Base-by-base conservation (phyloP, 2,113 vertebrate genomes). In the Panthera tigris region DNA sequence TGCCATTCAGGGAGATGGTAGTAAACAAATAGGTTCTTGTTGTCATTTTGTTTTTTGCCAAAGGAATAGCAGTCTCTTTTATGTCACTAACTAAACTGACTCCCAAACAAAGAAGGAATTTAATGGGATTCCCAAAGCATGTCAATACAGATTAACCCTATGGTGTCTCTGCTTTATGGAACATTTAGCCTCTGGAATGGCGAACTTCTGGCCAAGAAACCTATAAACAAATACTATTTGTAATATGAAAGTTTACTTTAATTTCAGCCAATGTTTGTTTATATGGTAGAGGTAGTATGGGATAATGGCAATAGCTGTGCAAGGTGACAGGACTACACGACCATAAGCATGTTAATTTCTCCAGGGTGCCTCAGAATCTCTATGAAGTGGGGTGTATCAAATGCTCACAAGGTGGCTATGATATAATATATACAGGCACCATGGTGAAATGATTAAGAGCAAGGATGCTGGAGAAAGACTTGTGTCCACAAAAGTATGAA, bases 11-110 rank as follows among this genome's bases (percentile, higher is more conserved):
- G 95, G 97, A 97, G 68, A 98, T 92, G 94, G 97, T 97, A 91
- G 96, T 98, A 98, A 98, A 99, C 98, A 99, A 99, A 98, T 96
- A 98, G 97, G 97, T 97, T 98, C 98, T 98, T 99, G 98, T 98
- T 98, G 97, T 98, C 96, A n/a, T 98, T 98, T 98, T 98, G 36
- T 39, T 98, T 98, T 98, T 96, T 97, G 84, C 80, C 8, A 98
- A 98, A 98, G 97, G 97, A 98, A 98, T 97, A 88, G 95, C 92
- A 98, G 98, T 97, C 97, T 98, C 98, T 98, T 98, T 98, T 98
- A 97, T 98, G 98, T 97, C 95, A 98, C 98, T 98, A 98, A 98
- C 97, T 97, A 98, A 98, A 98, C 98, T 98, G 98, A 98, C 94
- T 98, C 89, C 91, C 97, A 98, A 98, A 99, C 98, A 98, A 99